These are phyloP conservation scores for Mus spicilegus DNA, from an alignment of 2,113 vertebrate genomes.

Conservation along the genomic window DNA sequence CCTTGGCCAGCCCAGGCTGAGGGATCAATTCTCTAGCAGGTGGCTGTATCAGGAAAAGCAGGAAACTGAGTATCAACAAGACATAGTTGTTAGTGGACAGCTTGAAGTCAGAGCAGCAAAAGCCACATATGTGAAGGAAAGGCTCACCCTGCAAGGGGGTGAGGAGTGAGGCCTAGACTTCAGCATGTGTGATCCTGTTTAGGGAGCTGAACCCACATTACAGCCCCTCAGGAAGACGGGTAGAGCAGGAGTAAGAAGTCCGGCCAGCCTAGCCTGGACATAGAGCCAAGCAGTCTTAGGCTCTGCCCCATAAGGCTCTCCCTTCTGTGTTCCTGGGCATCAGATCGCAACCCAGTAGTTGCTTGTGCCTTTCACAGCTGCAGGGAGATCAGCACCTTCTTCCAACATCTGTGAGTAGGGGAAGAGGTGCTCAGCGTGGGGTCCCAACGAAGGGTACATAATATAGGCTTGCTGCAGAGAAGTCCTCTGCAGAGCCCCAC, in stretches of 20 bases:
- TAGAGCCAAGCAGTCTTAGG: neutral
- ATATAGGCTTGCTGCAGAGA: neutral
- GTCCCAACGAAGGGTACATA: neutral
- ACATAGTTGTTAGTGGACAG: neutral
- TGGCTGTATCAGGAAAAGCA: neutral
- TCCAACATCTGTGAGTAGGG: fast-evolving
- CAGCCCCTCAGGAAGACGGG: too few species aligned
- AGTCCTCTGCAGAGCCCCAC: too few species aligned
- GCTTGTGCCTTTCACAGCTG: too few species aligned
- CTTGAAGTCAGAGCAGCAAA: neutral
- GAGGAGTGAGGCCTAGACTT: neutral
- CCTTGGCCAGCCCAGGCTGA: neutral
- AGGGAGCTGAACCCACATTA: fast-evolving
- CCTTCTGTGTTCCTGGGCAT: neutral
- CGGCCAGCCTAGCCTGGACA: neutral
- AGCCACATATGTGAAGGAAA: neutral
- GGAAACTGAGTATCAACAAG: neutral
- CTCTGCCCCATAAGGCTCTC: neutral
- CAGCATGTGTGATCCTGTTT: too few species aligned
- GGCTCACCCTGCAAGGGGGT: neutral
- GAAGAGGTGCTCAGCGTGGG: neutral
- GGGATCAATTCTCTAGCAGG: neutral
- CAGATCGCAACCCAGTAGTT: neutral
- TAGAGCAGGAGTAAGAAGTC: too few species aligned
- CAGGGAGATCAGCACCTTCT: neutral